Conservation (phyloP, 2,888 invertebrate species). For the Halictus ligatus region DNA sequence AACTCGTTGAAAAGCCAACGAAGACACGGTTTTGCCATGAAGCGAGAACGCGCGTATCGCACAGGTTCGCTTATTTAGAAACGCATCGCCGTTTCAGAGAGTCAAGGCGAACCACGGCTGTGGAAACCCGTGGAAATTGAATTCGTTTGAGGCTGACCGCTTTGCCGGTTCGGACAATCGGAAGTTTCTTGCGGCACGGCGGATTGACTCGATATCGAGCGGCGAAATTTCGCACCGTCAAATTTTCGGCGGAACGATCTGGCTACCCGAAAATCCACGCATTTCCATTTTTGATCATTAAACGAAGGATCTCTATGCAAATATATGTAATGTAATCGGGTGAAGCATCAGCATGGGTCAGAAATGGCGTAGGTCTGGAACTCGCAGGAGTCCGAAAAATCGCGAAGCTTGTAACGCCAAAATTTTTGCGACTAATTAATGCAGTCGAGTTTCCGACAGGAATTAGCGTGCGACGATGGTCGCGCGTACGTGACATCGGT, state of each 20-base stretch:
- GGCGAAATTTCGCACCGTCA: not conserved
- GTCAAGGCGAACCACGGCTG: conserved; percentile 39
- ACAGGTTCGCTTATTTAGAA: conserved; percentile 38
- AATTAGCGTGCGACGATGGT: not conserved
- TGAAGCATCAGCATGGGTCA: too few species aligned
- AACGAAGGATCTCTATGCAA: too few species aligned
- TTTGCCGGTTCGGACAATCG: not conserved
- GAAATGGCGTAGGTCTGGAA: too few species aligned
- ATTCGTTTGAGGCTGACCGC: conserved; percentile 17
- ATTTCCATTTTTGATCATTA: too few species aligned
- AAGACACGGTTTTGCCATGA: not conserved
- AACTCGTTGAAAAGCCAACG: not conserved
- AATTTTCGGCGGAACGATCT: not conserved
- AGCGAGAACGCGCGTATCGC: not conserved
- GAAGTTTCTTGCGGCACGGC: not conserved
- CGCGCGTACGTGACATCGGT: not conserved
- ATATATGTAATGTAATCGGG: too few species aligned
- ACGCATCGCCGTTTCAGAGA: conserved; percentile 22
- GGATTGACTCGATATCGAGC: not conserved
- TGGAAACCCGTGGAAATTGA: conserved; percentile 22
- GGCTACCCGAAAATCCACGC: not conserved
- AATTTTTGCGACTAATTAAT: not conserved
- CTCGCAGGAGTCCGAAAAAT: not conserved
- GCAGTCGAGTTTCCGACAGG: not conserved
- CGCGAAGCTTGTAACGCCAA: not conserved